Base-by-base conservation (phyloP, 2,888 invertebrate genomes). In the Oscheius onirici region DNA sequence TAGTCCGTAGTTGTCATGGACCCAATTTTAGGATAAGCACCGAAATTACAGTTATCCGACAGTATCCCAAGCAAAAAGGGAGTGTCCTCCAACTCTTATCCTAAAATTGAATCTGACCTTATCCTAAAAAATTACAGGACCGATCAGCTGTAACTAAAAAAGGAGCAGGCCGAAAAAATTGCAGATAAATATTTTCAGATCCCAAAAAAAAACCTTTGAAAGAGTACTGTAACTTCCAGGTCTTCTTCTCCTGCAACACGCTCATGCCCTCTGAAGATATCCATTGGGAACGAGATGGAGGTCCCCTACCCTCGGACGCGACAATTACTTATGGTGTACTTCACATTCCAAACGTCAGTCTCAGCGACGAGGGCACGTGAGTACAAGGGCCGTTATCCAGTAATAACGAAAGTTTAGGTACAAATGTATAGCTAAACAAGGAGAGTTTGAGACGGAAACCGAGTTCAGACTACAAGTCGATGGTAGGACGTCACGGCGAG, bases 401-500 rank as follows among this genome's bases (percentile, higher is more conserved):
- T 11, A 49, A 24, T n/a, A 1, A 11, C 20, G 15, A 43, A 49
- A 44, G 6, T 17, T 20, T 61, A 79, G 78, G 3, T 79, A 79
- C 69, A 75, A 67, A 6, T 79, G 79, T 40, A 69, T 72, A 28
- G 76, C 76, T 6, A 72, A 72, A 26, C 28, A 49, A 10, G 54
- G 74, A 46, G 74, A 80, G 60, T 24, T 71, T 40, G 51, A 68
- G 52, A 63, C 74, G 28, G 26, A 72, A 43, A 76, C 82, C 6
- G 74, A 73, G 11, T 73, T 81, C 1, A 72, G 79, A n/a, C 65
- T 84, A 11, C 79, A 81, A 74, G 79, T 84, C 20, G 84, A 79
- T 26, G 84, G 77, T 81, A 75, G 11, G 17, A 26, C 15, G 10
- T 54, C 63, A 11, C 13, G 22, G 13, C 17, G 15, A 40, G 17